A percentile compares a stretch with the other conserved stretches of the same genome.
These are phyloP conservation scores for Muntiacus muntjak DNA, from an alignment of 2,113 vertebrate species.

Conservation along the genomic window DNA sequence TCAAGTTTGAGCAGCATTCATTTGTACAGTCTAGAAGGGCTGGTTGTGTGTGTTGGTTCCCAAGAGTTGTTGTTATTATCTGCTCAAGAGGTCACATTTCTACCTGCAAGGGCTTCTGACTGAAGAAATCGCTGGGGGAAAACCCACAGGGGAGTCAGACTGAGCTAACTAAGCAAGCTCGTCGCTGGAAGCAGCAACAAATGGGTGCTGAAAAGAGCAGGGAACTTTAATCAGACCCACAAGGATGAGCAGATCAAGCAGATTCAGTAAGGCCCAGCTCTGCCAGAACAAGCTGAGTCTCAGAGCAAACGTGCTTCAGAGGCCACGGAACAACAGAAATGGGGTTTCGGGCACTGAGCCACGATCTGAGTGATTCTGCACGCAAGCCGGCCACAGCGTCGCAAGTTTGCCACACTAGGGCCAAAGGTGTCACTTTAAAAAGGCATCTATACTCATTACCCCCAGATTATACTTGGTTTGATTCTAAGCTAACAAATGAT, in stretches of 20 bases:
- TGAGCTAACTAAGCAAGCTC: background rate
- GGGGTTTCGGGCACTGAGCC: slow-evolving; percentile 23
- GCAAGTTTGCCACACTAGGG: slow-evolving; percentile 24
- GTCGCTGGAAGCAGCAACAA: background rate
- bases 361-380: slow-evolving; percentile 62
- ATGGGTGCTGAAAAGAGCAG: background rate
- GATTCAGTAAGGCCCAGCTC: background rate
- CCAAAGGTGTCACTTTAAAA: slow-evolving; percentile 67
- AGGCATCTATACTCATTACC: slow-evolving; percentile 67
- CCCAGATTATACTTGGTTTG: slow-evolving; percentile 67
- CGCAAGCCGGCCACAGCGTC: background rate
- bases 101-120: background rate
- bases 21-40: background rate
- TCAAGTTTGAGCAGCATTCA: background rate
- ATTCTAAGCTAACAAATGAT: slow-evolving; percentile 65
- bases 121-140: background rate
- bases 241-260: slow-evolving; percentile 30
- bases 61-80: background rate
- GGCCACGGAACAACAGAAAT: slow-evolving; percentile 54
- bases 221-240: background rate
- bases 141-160: background rate
- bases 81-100: background rate
- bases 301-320: slow-evolving; percentile 28
- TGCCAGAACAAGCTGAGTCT: background rate
- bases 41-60: background rate